Conservation (phyloP, 2,888 invertebrate species). For the Plusia festucae region DNA sequence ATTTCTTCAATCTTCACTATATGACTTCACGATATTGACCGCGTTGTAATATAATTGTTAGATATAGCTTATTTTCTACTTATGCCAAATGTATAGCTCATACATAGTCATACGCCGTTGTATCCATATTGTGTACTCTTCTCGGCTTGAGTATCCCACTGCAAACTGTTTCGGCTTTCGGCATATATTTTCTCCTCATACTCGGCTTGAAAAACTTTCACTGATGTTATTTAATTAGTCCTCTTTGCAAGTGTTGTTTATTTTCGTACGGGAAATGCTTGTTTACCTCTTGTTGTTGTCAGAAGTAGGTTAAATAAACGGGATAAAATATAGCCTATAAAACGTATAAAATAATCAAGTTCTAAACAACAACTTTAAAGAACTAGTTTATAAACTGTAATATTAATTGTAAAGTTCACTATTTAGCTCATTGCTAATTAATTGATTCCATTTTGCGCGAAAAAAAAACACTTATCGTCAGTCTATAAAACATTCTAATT, state of each 20-base stretch:
- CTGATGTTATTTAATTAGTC: constrained; percentile 4
- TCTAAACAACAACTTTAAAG: too few species aligned
- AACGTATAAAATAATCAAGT: too few species aligned
- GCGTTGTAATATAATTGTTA: not conserved
- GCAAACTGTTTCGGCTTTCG: constrained; percentile 4
- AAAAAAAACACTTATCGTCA: not conserved
- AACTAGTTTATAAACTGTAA: too few species aligned
- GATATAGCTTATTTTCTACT: not conserved
- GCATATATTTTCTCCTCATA: constrained; percentile 2
- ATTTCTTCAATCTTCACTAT: too few species aligned
- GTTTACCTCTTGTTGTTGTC: not conserved
- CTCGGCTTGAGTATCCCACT: not conserved
- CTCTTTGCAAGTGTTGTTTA: constrained; percentile 4
- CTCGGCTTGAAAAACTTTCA: not conserved
- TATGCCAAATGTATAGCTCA: not conserved
- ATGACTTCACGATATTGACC: too few species aligned
- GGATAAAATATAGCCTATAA: too few species aligned
- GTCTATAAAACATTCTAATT: not conserved
- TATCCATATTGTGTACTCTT: not conserved
- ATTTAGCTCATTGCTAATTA: too few species aligned
- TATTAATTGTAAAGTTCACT: too few species aligned
- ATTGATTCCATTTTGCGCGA: too few species aligned
- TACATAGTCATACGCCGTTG: not conserved
- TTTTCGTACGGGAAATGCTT: constrained; percentile 1
- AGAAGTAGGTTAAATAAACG: not conserved